These are phyloP conservation scores for Pheosia tremula DNA, from an alignment of 2,888 invertebrate genomes.

Conservation along the genomic window DNA sequence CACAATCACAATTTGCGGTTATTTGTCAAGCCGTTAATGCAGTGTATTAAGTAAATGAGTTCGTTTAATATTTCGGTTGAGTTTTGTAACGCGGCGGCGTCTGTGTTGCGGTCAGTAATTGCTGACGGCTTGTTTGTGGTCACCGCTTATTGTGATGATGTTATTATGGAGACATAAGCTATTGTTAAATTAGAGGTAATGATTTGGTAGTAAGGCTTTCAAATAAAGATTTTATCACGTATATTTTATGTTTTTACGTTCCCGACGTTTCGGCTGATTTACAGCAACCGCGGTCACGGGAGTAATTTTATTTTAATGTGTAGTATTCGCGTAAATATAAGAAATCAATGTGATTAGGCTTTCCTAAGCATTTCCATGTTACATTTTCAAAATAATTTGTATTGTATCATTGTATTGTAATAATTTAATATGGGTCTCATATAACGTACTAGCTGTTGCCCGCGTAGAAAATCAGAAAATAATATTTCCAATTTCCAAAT, in stretches of 20 bases:
- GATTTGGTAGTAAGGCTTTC: background rate
- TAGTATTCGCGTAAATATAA: no score
- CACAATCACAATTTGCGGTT: constrained; percentile 81
- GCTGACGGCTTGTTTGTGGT: constrained; percentile 54
- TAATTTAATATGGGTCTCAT: background rate
- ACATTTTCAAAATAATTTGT: no score
- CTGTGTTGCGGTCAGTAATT: constrained; percentile 56
- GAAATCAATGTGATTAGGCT: no score
- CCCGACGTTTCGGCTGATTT: no score
- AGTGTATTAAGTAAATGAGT: constrained; percentile 46
- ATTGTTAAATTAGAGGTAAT: constrained; percentile 30
- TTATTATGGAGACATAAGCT: constrained; percentile 33
- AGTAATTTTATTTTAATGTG: no score
- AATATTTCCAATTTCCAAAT: no score
- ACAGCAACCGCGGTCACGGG: no score
- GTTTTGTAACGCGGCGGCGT: constrained; percentile 58
- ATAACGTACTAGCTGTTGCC: no score
- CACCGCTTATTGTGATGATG: constrained; percentile 26
- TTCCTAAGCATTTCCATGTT: no score
- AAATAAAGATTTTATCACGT: no score
- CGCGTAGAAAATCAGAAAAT: no score
- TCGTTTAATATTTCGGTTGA: constrained; percentile 62
- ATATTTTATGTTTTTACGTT: no score
- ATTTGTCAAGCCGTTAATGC: constrained; percentile 56
- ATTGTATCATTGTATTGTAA: background rate